Conservation (phyloP, 1,140 invertebrate genomes). For the Bombus confusus region DNA sequence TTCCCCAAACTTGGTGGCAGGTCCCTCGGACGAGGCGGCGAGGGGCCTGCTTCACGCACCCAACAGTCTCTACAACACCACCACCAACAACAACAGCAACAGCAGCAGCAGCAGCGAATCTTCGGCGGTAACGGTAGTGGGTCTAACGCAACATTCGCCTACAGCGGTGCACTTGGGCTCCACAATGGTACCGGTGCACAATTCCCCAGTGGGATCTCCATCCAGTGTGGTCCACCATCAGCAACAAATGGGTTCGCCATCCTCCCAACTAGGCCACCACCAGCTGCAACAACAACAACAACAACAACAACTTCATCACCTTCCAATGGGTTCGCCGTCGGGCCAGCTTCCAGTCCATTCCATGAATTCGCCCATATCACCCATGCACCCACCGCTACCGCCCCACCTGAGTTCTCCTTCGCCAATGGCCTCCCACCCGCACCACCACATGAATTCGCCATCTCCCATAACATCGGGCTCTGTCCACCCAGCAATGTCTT, state of each 20-base stretch:
- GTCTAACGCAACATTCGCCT: slow-evolving; percentile 54
- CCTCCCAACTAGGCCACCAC: slow-evolving; percentile 65
- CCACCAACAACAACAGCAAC: slow-evolving; percentile 70
- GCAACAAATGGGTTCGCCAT: slow-evolving; percentile 72
- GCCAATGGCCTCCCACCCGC: slow-evolving; percentile 73
- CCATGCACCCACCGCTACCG: slow-evolving; percentile 72
- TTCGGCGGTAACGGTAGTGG: slow-evolving; percentile 46
- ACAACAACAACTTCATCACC: slow-evolving; percentile 54
- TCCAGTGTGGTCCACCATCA: slow-evolving; percentile 60
- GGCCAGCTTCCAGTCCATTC: slow-evolving; percentile 66
- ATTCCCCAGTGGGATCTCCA: slow-evolving; percentile 49
- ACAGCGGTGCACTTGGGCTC: slow-evolving; percentile 55
- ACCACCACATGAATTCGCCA: slow-evolving; percentile 78
- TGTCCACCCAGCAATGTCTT: slow-evolving; percentile 83
- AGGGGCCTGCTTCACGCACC: slow-evolving; percentile 90
- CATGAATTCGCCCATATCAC: slow-evolving; percentile 78
- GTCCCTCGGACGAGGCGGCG: slow-evolving; percentile 88
- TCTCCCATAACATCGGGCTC: slow-evolving; percentile 79
- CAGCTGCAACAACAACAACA: slow-evolving; percentile 41
- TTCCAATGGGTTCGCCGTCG: slow-evolving; percentile 61
- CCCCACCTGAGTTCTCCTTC: slow-evolving; percentile 77
- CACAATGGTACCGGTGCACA: slow-evolving; percentile 62
- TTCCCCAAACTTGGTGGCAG: slow-evolving; percentile 96
- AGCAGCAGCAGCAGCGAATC: slow-evolving; percentile 70
- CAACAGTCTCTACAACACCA: slow-evolving; percentile 71